These are phyloP conservation scores for Saccostrea cuccullata DNA, from an alignment of 1,140 invertebrate genomes.

Conservation along the genomic window DNA sequence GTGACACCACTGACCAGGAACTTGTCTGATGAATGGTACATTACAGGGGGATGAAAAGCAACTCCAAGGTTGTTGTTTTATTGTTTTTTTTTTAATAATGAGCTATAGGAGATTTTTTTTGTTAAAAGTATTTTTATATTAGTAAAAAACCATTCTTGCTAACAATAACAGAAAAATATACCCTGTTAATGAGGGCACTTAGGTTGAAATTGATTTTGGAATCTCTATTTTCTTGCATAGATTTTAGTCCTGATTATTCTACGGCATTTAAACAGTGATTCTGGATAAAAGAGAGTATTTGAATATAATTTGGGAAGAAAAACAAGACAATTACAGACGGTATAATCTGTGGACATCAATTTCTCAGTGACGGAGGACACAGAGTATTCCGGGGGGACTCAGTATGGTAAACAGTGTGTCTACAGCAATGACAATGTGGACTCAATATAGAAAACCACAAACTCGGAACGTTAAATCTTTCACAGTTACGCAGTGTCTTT, in stretches of 20 bases:
- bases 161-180: neutral
- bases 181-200: neutral
- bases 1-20: neutral
- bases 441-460: neutral
- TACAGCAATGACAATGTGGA: neutral
- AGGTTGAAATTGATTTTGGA: neutral
- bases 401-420: neutral
- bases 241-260: neutral
- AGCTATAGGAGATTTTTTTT: neutral
- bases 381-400: neutral
- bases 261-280: neutral
- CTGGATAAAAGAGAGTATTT: slow-evolving; percentile 14
- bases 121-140: neutral
- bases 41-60: too few relatives aligned
- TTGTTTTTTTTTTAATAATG: too few relatives aligned
- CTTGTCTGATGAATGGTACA: too few relatives aligned
- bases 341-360: neutral
- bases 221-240: neutral
- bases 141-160: neutral
- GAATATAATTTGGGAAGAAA: neutral
- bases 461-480: neutral
- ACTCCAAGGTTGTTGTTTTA: too few relatives aligned
- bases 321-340: neutral
- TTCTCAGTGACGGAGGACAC: neutral
- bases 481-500: neutral